These are phyloP conservation scores for Conus betulinus DNA, from an alignment of 1,140 invertebrate species.

Conservation along the genomic window DNA sequence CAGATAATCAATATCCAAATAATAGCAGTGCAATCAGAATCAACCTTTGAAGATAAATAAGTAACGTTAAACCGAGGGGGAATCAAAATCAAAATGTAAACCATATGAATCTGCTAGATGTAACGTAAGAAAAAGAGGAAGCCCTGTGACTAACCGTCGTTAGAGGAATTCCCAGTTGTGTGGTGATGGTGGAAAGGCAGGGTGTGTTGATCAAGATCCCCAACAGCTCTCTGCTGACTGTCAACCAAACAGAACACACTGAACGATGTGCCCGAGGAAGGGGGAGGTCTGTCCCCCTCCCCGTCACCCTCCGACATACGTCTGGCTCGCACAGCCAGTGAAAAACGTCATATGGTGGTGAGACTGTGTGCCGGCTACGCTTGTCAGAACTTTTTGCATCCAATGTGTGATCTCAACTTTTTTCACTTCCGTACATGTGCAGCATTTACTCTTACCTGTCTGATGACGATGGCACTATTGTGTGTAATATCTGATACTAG, in stretches of 20 bases:
- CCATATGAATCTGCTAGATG: no score
- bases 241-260: conserved; percentile 15
- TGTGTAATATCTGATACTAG: background rate
- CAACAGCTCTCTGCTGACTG: background rate
- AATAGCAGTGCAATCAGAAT: no score
- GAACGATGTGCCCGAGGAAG: conserved; percentile 27
- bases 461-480: background rate
- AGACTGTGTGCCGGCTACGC: background rate
- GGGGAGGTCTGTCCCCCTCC: background rate
- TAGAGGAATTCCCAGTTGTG: no score
- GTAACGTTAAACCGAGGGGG: no score
- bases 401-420: background rate
- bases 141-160: no score
- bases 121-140: no score
- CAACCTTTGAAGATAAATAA: no score
- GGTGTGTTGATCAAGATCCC: no score
- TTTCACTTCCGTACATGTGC: no score
- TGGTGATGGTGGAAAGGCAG: no score
- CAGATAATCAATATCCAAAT: no score
- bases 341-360: conserved; percentile 32
- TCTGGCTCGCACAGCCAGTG: conserved; percentile 36
- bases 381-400: background rate
- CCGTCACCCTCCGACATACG: conserved; percentile 19
- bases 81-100: no score
- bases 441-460: background rate